Evolutionary conservation across 2,113 vertebrate genomes (phyloP).

Genomic region (Dendropsophus ebraccatus): DNA sequence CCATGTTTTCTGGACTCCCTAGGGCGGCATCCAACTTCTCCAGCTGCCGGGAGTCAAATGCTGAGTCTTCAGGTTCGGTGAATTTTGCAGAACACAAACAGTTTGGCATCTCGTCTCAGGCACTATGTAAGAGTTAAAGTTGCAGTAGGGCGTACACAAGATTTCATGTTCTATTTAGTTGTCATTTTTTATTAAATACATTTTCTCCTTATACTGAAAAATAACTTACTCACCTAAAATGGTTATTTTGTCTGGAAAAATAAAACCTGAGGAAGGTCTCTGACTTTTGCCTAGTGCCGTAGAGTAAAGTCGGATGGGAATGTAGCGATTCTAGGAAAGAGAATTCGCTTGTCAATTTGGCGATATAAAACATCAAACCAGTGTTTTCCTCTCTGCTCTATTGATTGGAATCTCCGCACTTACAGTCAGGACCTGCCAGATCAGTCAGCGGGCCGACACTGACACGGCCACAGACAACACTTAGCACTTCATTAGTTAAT

Average conservation of each 20-base stretch:
- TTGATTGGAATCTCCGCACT: not conserved
- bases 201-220: no score
- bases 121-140: no score
- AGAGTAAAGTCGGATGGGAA: not conserved
- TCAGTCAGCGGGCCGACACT: not conserved
- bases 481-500: not conserved
- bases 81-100: no score
- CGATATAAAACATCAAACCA: not conserved
- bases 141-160: no score
- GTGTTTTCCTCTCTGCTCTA: not conserved
- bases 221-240: not conserved
- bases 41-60: no score
- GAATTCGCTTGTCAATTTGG: not conserved
- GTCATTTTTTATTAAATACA: no score
- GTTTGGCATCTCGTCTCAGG: no score
- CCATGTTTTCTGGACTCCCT: no score
- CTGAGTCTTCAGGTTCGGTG: no score
- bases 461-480: not conserved
- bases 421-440: not conserved
- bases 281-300: not conserved
- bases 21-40: no score
- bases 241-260: not conserved
- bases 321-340: not conserved
- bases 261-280: no score
- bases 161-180: no score